Evolutionary conservation across 2,888 invertebrate genomes (phyloP), one percentile per base, ranked within the genome.

Genomic region (Portevinia maculata): DNA sequence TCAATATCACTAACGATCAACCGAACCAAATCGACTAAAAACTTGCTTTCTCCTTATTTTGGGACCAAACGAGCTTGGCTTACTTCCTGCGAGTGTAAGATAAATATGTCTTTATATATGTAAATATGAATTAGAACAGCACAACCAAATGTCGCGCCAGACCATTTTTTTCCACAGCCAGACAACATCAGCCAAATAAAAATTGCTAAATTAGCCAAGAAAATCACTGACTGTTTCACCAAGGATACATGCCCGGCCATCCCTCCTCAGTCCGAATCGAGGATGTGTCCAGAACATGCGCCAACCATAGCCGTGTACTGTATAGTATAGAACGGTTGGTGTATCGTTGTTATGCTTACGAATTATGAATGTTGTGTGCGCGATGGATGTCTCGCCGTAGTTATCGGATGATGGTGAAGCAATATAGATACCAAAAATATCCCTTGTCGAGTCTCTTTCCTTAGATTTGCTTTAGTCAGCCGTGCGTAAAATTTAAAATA

Each of bases 171-270:
- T 44, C 5, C 19, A 1, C 13, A n/a, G 7, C 55, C 76, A 76
- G 76, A 76, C 76, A 17, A 46, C 48, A 53, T 69, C n/a, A 37
- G 19, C 46, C 21, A 7, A 39, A 9, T 30, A 32, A 34, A 44
- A 73, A 74, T 69, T 79, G 79, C 62, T 75, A 75, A 81, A 81
- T 81, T 81, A 75, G 69, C 62, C 79, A 81, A 69, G 69, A 75
- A 75, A 81, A 64, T 75, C 79, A 81, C 9, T 81, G 79, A 81
- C 34, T 53, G 69, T 55, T 79, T 62, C 73, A 79, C 46, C 59
- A 71, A 46, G 65, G 73, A 79, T 65, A 59, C 41, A 44, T 62
- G 39, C n/a, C 28, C 62, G 15, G 21, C 7, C 55, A 64, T 55
- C 55, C n/a, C 11, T 19, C 24, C 24, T 30, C 13, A n/a, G n/a